phyloP scores from a whole-genome alignment of 2,797 vertebrate genomes.

The Ptychadena robeensis region DNA sequence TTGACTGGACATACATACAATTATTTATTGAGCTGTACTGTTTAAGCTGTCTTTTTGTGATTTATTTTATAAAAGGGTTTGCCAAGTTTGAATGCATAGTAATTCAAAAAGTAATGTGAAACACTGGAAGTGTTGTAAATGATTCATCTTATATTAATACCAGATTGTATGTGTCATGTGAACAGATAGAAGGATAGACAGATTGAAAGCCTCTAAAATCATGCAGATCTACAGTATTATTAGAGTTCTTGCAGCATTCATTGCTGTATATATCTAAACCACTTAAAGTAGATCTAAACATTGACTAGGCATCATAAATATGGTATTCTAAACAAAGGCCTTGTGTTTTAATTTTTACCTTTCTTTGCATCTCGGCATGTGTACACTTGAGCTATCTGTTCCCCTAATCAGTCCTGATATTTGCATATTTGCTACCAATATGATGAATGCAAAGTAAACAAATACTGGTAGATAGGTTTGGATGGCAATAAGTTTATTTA shows the following conservation, averaged over 20 bases:
- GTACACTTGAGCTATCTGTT: no score
- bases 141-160: constrained; percentile 73
- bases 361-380: not conserved
- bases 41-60: constrained; percentile 70
- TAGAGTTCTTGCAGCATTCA: not conserved
- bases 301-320: not conserved
- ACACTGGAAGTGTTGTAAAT: constrained; percentile 70
- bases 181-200: constrained; percentile 2
- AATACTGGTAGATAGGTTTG: not conserved
- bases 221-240: not conserved
- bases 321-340: not conserved
- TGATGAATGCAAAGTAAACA: not conserved
- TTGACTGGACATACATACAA: constrained; percentile 35
- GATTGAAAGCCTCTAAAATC: constrained; percentile 12
- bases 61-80: constrained; percentile 70
- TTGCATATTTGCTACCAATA: no score
- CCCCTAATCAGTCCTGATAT: no score
- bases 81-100: constrained; percentile 71
- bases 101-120: constrained; percentile 66
- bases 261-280: no score
- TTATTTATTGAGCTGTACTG: constrained; percentile 21
- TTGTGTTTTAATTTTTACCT: not conserved
- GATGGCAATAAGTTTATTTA: no score
- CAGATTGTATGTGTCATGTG: constrained; percentile 64
- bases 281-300: not conserved